phyloP scores from a whole-genome alignment of 2,888 invertebrate species.

The Phytoseiulus persimilis region DNA sequence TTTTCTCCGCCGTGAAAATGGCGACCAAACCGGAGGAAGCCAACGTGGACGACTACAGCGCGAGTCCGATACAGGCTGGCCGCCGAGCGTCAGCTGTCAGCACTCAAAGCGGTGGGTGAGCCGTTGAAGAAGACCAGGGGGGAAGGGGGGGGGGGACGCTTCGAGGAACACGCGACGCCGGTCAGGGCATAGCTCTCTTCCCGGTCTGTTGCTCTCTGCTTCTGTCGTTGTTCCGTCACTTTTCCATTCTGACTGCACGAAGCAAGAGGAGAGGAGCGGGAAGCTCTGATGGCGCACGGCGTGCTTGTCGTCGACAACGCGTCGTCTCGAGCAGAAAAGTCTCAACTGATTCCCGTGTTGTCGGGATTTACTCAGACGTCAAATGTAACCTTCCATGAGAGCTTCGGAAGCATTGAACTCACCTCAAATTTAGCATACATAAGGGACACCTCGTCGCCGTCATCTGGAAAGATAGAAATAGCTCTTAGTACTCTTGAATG shows the following conservation, averaged over 20 bases:
- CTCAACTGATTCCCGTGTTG: no score
- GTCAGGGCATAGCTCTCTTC: neutral
- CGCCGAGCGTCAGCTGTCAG: neutral
- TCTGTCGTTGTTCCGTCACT: neutral
- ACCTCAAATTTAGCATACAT: constrained; percentile 54
- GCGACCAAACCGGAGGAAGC: neutral
- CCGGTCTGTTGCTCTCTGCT: neutral
- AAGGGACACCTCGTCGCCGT: constrained; percentile 53
- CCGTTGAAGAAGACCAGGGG: neutral
- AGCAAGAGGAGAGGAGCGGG: neutral
- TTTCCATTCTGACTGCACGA: neutral
- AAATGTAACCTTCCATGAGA: no score
- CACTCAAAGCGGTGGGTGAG: neutral
- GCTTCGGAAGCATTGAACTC: constrained; percentile 44
- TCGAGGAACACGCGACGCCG: neutral
- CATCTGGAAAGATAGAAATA: constrained; percentile 49
- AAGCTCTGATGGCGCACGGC: neutral
- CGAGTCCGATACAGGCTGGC: neutral
- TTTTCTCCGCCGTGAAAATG: neutral
- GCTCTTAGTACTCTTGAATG: no score
- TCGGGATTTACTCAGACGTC: neutral
- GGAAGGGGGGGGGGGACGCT: neutral
- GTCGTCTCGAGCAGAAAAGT: neutral
- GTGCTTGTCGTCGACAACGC: neutral
- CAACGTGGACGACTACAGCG: neutral